Percentiles rank a stretch among this genome's conserved stretches.
These are phyloP conservation scores for Diorhabda elongata DNA, from an alignment of 1,140 invertebrate species.

Conservation along the genomic window DNA sequence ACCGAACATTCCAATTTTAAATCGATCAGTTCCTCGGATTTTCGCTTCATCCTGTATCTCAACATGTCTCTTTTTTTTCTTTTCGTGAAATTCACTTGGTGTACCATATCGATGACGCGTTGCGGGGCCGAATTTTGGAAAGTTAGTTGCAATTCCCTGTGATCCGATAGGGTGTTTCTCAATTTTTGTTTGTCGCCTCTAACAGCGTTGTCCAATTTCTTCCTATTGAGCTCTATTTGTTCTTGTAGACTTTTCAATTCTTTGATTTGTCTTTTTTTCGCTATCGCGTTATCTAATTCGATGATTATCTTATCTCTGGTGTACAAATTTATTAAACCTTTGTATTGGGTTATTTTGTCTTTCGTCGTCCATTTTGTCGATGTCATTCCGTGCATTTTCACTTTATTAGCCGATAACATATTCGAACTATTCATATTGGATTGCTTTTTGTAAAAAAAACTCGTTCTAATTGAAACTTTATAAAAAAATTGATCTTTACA, in stretches of 20 bases:
- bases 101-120: slow-evolving; percentile 51
- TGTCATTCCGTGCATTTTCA: slow-evolving; percentile 56
- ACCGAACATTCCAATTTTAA: slow-evolving; percentile 52
- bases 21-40: slow-evolving; percentile 53
- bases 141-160: slow-evolving; percentile 54
- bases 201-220: slow-evolving; percentile 53
- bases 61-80: slow-evolving; percentile 56
- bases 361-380: slow-evolving; percentile 58
- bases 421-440: slow-evolving; percentile 38
- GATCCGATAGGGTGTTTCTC: slow-evolving; percentile 51
- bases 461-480: neutral
- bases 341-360: slow-evolving; percentile 61
- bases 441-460: neutral
- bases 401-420: slow-evolving; percentile 54
- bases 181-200: slow-evolving; percentile 56
- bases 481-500: neutral
- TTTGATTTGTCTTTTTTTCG: slow-evolving; percentile 53
- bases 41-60: slow-evolving; percentile 54
- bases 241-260: slow-evolving; percentile 52
- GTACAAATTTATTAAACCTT: slow-evolving; percentile 58
- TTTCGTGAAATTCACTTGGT: slow-evolving; percentile 57
- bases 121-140: slow-evolving; percentile 53
- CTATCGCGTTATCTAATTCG: slow-evolving; percentile 50
- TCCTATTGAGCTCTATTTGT: slow-evolving; percentile 53
- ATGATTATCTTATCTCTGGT: slow-evolving; percentile 56